Percentiles rank a stretch among this genome's conserved stretches.
Evolutionary conservation across 2,888 invertebrate species (phyloP).

Genomic region (Corythucha ciliata): DNA sequence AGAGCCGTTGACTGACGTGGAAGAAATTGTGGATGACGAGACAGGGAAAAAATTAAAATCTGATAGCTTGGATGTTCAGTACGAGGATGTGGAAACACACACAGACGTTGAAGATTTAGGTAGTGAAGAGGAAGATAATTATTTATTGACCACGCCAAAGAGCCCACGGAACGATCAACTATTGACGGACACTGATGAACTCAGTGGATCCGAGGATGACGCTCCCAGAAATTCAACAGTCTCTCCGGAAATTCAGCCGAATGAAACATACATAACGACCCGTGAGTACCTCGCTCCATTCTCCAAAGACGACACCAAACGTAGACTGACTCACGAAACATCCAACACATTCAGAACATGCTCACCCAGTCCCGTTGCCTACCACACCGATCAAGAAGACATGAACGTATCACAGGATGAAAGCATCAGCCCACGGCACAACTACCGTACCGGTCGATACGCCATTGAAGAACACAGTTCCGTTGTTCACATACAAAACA

Average conservation of each 20-base stretch:
- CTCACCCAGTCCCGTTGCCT: conserved; percentile 26
- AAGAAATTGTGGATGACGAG: conserved; percentile 45
- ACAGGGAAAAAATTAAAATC: conserved; percentile 28
- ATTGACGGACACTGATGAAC: conserved; percentile 43
- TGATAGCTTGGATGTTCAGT: conserved; percentile 15
- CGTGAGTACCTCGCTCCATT: conserved; percentile 22
- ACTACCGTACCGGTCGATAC: conserved; percentile 27
- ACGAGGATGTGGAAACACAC: conserved; percentile 30
- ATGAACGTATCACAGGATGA: conserved; percentile 29
- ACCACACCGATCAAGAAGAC: conserved; percentile 32
- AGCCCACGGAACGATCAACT: conserved; percentile 8
- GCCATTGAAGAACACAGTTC: conserved; percentile 40
- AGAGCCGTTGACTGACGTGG: conserved; percentile 45
- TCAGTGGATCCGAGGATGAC: conserved; percentile 37
- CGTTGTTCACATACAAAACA: conserved; percentile 43
- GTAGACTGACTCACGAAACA: conserved; percentile 9
- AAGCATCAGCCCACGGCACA: conserved; percentile 14
- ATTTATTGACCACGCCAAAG: conserved; percentile 21
- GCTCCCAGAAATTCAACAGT: conserved; percentile 18
- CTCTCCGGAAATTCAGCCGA: conserved; percentile 16
- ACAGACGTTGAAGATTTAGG: conserved; percentile 44
- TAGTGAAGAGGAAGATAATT: conserved; percentile 10
- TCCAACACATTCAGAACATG: conserved; percentile 29
- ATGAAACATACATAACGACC: conserved; percentile 17
- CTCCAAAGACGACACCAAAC: conserved; percentile 21